Percentiles rank a stretch among this genome's conserved stretches.
phyloP scores from a whole-genome alignment of 1,140 invertebrate genomes.

The Cyphomyrmex costatus region DNA sequence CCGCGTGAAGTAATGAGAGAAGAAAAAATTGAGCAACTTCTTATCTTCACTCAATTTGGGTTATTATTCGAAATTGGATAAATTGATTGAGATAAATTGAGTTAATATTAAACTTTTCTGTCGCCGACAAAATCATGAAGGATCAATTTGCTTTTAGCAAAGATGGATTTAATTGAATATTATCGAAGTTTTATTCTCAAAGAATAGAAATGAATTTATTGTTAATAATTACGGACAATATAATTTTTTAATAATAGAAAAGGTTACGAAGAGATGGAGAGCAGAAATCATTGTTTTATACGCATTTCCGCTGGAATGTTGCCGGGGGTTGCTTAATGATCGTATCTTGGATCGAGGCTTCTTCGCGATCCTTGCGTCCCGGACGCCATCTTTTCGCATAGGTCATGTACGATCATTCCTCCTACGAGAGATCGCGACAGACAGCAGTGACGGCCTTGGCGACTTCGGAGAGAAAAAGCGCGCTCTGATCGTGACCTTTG shows the following conservation, averaged over 20 bases:
- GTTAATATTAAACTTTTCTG: no score
- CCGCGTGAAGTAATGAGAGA: slow-evolving; percentile 38
- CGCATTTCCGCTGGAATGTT: background rate
- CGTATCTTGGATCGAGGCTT: background rate
- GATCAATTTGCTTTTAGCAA: background rate
- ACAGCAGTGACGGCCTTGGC: slow-evolving; percentile 60
- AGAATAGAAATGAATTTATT: background rate
- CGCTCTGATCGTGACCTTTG: slow-evolving; percentile 76
- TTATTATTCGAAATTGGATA: background rate
- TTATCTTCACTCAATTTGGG: background rate
- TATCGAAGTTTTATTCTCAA: background rate
- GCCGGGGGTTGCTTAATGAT: background rate
- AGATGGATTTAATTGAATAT: background rate
- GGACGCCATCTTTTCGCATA: slow-evolving; percentile 64
- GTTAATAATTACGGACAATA: background rate
- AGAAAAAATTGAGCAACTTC: background rate
- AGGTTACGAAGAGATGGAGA: background rate
- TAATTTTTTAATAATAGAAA: background rate
- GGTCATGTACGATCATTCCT: slow-evolving; percentile 66
- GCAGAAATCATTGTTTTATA: background rate
- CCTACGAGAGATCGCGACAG: slow-evolving; percentile 64
- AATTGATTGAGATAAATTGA: slow-evolving; percentile 9
- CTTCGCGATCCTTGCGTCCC: background rate
- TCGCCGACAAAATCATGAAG: background rate
- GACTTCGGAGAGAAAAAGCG: slow-evolving; percentile 72